Evolutionary conservation across 2,888 invertebrate species (phyloP).

Genomic region (Gortyna flavago): DNA sequence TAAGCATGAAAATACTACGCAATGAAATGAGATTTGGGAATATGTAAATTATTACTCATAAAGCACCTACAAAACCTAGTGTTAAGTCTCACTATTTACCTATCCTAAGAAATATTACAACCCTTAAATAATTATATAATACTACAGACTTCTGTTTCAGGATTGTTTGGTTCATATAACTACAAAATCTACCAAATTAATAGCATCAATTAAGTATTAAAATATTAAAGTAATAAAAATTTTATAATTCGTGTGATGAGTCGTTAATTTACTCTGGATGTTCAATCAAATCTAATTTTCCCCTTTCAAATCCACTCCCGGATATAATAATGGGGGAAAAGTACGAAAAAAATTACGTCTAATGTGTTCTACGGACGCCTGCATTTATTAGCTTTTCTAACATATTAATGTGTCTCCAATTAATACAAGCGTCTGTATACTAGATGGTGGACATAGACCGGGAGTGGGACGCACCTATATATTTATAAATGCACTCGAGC

Average conservation of each 20-base stretch:
- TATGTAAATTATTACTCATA: conserved; percentile 74
- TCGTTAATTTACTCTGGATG: conserved; percentile 49
- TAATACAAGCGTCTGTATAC: neutral
- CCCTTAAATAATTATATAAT: conserved; percentile 77
- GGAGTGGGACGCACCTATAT: conserved; percentile 65
- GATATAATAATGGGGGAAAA: neutral
- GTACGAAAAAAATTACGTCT: neutral
- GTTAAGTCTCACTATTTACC: conserved; percentile 83
- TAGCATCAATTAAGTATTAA: conserved; percentile 62
- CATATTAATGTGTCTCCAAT: neutral
- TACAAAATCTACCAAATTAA: conserved; percentile 61
- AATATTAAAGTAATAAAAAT: conserved; percentile 51
- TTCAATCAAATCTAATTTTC: conserved; percentile 37
- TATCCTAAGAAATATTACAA: conserved; percentile 81
- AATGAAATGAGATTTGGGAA: conserved; percentile 73
- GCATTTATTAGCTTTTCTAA: conserved; percentile 4
- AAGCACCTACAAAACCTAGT: conserved; percentile 81
- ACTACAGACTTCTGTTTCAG: conserved; percentile 78
- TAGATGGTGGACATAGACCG: neutral
- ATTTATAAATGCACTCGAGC: conserved; percentile 82
- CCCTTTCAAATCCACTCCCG: conserved; percentile 35
- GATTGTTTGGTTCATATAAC: conserved; percentile 71
- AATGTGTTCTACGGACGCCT: neutral
- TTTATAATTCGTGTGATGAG: conserved; percentile 60
- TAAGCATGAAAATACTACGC: conserved; percentile 73